Conservation (phyloP, 35 echinoderm and acorn worm species). For the Hemicentrotus pulcherrimus region DNA sequence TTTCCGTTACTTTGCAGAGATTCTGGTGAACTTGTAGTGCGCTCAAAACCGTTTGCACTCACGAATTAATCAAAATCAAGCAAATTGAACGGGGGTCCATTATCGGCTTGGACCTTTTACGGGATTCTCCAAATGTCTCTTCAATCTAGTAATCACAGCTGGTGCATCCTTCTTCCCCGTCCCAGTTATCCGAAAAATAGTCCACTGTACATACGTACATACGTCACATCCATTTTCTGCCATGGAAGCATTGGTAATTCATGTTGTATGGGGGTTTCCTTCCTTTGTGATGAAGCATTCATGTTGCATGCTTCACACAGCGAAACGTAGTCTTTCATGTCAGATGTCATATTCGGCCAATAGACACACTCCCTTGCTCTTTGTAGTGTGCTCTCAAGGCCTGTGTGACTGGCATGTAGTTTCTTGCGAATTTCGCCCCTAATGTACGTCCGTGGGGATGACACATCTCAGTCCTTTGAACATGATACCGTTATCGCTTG, state of each 20-base stretch:
- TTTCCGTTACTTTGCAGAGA: slow-evolving; percentile 57
- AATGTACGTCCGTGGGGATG: slow-evolving; percentile 33
- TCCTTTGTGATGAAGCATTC: background rate
- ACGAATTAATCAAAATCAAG: slow-evolving; percentile 58
- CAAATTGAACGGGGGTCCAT: slow-evolving; percentile 32
- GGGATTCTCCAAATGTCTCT: slow-evolving; percentile 61
- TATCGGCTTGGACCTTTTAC: slow-evolving; percentile 28
- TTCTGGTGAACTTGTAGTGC: slow-evolving; percentile 37
- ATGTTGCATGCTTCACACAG: slow-evolving; percentile 63
- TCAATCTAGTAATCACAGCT: slow-evolving; percentile 51
- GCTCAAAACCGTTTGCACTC: slow-evolving; percentile 27
- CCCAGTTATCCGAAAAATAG: slow-evolving; percentile 58
- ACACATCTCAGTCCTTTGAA: slow-evolving; percentile 63
- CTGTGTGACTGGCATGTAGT: slow-evolving; percentile 70
- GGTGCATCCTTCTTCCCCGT: slow-evolving; percentile 59
- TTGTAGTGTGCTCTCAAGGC: slow-evolving; percentile 62
- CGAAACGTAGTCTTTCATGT: slow-evolving; percentile 58
- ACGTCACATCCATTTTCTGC: slow-evolving; percentile 55
- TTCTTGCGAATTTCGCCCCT: slow-evolving; percentile 50
- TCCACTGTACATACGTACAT: slow-evolving; percentile 50
- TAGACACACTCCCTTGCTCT: slow-evolving; percentile 66
- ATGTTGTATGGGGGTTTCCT: slow-evolving; percentile 47
- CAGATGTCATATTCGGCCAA: slow-evolving; percentile 66
- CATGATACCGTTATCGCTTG: slow-evolving; percentile 52
- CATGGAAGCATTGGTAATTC: slow-evolving; percentile 24